These are phyloP conservation scores for Selenia dentaria DNA, from an alignment of 2,888 invertebrate species.

Conservation along the genomic window DNA sequence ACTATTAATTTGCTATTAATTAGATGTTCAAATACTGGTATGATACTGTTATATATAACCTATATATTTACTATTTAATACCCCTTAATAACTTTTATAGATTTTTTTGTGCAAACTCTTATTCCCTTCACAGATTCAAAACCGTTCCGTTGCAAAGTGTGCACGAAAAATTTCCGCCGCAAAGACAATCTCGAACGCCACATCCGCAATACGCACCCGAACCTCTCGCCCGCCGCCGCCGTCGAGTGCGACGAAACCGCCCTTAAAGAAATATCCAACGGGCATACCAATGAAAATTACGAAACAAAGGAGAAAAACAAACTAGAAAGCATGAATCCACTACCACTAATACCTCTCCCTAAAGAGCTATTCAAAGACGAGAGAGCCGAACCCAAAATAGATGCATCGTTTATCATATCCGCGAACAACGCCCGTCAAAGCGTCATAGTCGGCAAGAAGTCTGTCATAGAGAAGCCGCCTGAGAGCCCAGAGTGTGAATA, in stretches of 20 bases:
- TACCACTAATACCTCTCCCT: conserved; percentile 66
- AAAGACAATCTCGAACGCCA: conserved; percentile 92
- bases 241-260: conserved; percentile 64
- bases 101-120: too few species aligned
- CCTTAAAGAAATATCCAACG: conserved; percentile 39
- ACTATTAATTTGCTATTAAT: too few species aligned
- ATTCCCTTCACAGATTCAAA: conserved; percentile 80
- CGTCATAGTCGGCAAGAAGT: conserved; percentile 68
- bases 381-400: conserved; percentile 37
- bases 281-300: conserved; percentile 6
- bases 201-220: conserved; percentile 90
- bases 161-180: conserved; percentile 88
- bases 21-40: too few species aligned
- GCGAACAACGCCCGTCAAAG: conserved; percentile 76
- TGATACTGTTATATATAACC: too few species aligned
- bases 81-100: too few species aligned
- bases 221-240: conserved; percentile 58
- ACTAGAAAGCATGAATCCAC: conserved; percentile 63
- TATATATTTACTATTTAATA: too few species aligned
- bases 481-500: conserved; percentile 59
- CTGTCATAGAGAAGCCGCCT: conserved; percentile 43
- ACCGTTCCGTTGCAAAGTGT: conserved; percentile 89
- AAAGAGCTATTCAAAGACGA: conserved; percentile 51
- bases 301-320: conserved; percentile 53
- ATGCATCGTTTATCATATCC: conserved; percentile 71